phyloP scores from a whole-genome alignment of 2,113 vertebrate species.

The Nycticryphes semicollaris region DNA sequence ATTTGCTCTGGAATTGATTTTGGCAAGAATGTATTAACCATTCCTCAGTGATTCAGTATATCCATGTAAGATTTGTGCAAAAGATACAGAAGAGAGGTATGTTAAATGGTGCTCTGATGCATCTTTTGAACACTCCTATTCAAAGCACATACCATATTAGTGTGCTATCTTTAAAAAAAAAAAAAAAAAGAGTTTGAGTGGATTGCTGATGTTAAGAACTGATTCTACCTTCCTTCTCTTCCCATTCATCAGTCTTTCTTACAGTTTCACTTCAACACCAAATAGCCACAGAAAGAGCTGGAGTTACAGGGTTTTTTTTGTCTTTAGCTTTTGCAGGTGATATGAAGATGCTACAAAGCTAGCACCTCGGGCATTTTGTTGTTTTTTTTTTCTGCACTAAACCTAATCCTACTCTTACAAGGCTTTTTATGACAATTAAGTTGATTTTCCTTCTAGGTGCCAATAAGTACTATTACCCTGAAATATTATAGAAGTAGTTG shows the following conservation, averaged over 20 bases:
- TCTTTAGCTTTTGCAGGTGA: not conserved
- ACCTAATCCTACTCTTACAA: not conserved
- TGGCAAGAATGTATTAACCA: not conserved
- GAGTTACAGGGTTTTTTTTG: not conserved
- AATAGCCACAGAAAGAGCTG: not conserved
- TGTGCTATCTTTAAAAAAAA: not conserved
- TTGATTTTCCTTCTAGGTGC: not conserved
- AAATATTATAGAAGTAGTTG: not conserved
- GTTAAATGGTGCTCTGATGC: not conserved
- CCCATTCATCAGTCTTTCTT: not conserved
- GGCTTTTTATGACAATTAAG: not conserved
- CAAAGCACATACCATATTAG: not conserved
- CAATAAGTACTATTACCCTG: not conserved
- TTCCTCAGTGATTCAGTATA: not conserved
- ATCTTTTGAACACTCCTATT: not conserved
- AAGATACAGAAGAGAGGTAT: not conserved
- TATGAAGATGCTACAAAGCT: not conserved
- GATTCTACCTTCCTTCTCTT: not conserved
- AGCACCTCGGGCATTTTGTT: not conserved
- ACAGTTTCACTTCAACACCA: not conserved
- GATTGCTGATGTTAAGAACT: not conserved
- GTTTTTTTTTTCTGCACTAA: not conserved
- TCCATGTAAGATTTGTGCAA: not conserved
- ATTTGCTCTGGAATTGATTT: not conserved
- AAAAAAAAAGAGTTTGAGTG: not conserved